Conservation (phyloP, 2,888 invertebrate genomes). For the Pandemis heparana region DNA sequence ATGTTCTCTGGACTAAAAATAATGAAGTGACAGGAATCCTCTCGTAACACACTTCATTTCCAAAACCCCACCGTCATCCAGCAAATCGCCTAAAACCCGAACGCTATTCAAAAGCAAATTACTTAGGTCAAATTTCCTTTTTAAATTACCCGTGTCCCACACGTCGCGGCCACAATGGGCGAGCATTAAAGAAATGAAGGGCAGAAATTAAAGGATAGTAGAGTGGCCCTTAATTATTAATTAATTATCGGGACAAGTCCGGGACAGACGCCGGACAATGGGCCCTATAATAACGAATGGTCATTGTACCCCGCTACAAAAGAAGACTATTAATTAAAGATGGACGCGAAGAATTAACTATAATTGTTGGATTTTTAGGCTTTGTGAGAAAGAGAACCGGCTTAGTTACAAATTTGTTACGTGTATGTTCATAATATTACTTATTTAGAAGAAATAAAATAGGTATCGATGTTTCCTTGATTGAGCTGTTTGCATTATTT, state of each 20-base stretch:
- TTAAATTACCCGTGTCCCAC: conserved; percentile 17
- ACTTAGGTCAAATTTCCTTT: conserved; percentile 25
- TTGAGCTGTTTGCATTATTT: too few species aligned
- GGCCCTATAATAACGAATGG: conserved; percentile 55
- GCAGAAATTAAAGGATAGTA: conserved; percentile 59
- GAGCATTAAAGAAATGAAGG: conserved; percentile 40
- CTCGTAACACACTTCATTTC: not conserved
- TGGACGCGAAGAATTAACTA: conserved; percentile 10
- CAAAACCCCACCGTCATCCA: not conserved
- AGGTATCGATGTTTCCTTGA: too few species aligned
- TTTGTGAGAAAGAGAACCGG: not conserved
- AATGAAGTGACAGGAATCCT: not conserved
- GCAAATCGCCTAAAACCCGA: not conserved
- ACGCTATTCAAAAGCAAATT: conserved; percentile 16
- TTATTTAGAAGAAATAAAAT: too few species aligned
- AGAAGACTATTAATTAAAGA: conserved; percentile 45
- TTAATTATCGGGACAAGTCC: conserved; percentile 66
- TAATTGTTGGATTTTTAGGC: conserved; percentile 19
- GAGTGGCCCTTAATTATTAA: conserved; percentile 66
- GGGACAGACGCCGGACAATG: conserved; percentile 58
- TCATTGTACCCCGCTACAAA: conserved; percentile 55
- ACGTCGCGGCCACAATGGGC: conserved; percentile 31
- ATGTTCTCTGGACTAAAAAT: too few species aligned
- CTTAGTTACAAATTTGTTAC: not conserved
- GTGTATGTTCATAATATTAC: too few species aligned